Evolutionary conservation across 1,140 invertebrate genomes (phyloP).

Genomic region (Meteorus sp.): DNA sequence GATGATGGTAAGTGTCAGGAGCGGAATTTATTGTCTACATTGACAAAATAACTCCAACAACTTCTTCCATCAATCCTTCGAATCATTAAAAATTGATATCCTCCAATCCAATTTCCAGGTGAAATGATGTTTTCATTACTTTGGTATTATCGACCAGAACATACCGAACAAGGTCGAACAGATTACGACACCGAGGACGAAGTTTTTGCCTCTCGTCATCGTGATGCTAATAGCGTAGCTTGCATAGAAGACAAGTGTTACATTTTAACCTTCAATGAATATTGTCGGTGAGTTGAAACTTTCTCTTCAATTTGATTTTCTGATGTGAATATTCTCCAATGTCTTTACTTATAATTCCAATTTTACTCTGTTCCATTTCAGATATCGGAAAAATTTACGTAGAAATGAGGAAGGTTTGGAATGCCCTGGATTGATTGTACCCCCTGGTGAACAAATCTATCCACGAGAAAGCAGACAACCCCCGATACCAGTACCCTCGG

Average conservation of each 20-base stretch:
- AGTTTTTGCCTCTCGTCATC: slow-evolving; percentile 92
- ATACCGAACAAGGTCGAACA: slow-evolving; percentile 85
- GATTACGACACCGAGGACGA: slow-evolving; percentile 82
- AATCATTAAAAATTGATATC: background rate
- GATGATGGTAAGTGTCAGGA: slow-evolving; percentile 73
- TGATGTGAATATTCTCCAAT: background rate
- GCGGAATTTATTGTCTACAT: background rate
- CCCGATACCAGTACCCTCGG: slow-evolving; percentile 74
- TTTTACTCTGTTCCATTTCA: slow-evolving; percentile 51
- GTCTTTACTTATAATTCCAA: too few species aligned
- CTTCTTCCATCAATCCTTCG: too few species aligned
- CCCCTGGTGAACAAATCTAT: slow-evolving; percentile 59
- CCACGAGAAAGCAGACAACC: slow-evolving; percentile 63
- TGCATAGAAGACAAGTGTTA: slow-evolving; percentile 98
- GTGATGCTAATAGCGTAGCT: slow-evolving; percentile 92
- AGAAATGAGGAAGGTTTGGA: slow-evolving; percentile 66
- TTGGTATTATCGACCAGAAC: slow-evolving; percentile 98
- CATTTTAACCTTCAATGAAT: slow-evolving; percentile 95
- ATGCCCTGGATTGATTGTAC: slow-evolving; percentile 64
- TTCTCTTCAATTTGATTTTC: background rate
- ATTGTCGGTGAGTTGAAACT: slow-evolving; percentile 80
- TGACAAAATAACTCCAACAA: too few species aligned
- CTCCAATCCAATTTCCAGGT: slow-evolving; percentile 61
- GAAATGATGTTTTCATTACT: slow-evolving; percentile 97
- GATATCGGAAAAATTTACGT: slow-evolving; percentile 67